Evolutionary conservation across 2,797 vertebrate species (phyloP), one percentile per base, ranked within the genome.

Genomic region (Ceryle rudis): DNA sequence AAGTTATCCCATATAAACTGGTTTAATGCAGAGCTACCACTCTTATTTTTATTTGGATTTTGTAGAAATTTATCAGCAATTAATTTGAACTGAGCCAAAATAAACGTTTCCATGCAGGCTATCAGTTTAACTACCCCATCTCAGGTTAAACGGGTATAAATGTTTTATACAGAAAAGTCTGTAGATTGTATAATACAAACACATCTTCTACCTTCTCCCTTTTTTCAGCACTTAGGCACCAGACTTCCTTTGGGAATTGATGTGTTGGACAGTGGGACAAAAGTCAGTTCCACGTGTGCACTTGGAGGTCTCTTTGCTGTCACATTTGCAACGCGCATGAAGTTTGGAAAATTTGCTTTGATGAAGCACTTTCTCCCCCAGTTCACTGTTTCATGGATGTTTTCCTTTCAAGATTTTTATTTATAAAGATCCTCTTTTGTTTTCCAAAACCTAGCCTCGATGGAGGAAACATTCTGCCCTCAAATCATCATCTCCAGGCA

Each of bases 31-130:
- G 41, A 61, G n/a, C 15, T 10, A 19, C 35, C 18, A 39, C 39
- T 60, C 51, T 49, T 65, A 14, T 49, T 83, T 66, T 62, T 39
- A 35, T 29, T 60, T 46, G 20, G n/a, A 81, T 77, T 73, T 72
- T 31, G 61, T 54, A 84, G 71, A 51, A 74, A 69, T 81, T 49
- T 87, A 26, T 73, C 78, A 61, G 20, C 74, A 62, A 62, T 89
- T 81, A 52, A 92, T 86, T 69, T 81, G 72, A 84, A 86, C 62
- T 15, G 74, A 89, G 69, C 20, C 74, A 74, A 93, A 94, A 95
- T 11, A 82, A 57, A 28, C 74, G 57, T 80, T 85, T 94, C 67
- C 71, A 51, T 11, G 46, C 41, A 78, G 52, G 80, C 67, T 81
- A 89, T 82, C 81, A 28, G 54, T 89, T 90, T 65, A 90, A 86